These are phyloP conservation scores for Trichopoda pennipes DNA, from an alignment of 2,888 invertebrate species.

Conservation along the genomic window DNA sequence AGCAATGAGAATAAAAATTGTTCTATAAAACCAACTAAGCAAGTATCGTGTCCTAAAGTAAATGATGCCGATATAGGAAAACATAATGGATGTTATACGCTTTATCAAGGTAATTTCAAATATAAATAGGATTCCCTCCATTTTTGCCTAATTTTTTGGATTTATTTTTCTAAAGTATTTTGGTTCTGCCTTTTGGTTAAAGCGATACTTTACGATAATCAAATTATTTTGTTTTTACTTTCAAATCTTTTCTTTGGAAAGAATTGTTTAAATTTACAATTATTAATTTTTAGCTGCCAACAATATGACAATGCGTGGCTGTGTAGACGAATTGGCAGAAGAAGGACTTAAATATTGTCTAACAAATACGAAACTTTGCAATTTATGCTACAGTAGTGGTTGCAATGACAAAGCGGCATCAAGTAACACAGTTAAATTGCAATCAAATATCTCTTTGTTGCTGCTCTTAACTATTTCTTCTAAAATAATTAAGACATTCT, in stretches of 20 bases:
- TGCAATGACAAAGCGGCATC: conserved; percentile 74
- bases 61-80: conserved; percentile 69
- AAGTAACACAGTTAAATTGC: conserved; percentile 4
- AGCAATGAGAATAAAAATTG: conserved; percentile 63
- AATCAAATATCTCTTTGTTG: conserved; percentile 7
- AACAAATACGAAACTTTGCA: conserved; percentile 70
- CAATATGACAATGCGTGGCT: conserved; percentile 74
- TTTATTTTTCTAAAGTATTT: too few relatives aligned
- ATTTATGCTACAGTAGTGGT: conserved; percentile 70
- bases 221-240: too few relatives aligned
- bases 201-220: too few relatives aligned
- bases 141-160: too few relatives aligned
- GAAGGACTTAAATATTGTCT: conserved; percentile 71
- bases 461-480: background rate
- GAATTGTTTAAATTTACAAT: too few relatives aligned
- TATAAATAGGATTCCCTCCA: too few relatives aligned
- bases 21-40: conserved; percentile 36
- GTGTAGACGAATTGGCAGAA: conserved; percentile 71
- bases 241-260: too few relatives aligned
- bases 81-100: conserved; percentile 74
- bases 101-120: conserved; percentile 69
- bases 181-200: too few relatives aligned
- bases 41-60: conserved; percentile 54
- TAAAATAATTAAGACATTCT: background rate
- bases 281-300: conserved; percentile 68